Evolutionary conservation across 2,113 vertebrate species (phyloP).

Genomic region (Centrocercus urophasianus): DNA sequence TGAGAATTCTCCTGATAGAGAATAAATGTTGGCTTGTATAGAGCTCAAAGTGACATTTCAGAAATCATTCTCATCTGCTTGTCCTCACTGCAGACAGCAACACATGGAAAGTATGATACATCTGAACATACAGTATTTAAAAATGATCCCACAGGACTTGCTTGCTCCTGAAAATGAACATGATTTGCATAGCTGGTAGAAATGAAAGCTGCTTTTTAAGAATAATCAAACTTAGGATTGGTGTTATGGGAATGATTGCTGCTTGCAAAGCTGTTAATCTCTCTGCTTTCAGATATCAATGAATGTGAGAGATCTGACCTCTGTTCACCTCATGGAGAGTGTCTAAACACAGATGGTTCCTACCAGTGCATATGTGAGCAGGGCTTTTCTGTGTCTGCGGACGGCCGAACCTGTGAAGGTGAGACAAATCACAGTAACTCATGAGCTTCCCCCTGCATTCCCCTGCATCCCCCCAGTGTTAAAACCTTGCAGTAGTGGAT

Average conservation of each 20-base stretch:
- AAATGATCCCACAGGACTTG: background rate
- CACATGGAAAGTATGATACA: background rate
- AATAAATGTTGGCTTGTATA: background rate
- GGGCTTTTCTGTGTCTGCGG: slow-evolving; percentile 84
- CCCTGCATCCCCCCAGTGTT: background rate
- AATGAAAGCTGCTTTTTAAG: background rate
- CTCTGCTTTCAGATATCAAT: slow-evolving; percentile 85
- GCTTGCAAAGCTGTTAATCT: background rate
- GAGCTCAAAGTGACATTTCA: background rate
- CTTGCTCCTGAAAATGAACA: background rate
- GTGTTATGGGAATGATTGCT: background rate
- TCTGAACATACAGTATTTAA: background rate
- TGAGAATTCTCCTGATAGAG: background rate
- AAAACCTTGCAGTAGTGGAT: background rate
- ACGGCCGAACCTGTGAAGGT: slow-evolving; percentile 88
- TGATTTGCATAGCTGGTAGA: rapidly evolving
- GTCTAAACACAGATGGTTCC: slow-evolving; percentile 89
- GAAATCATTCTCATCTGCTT: background rate
- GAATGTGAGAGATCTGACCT: slow-evolving; percentile 88
- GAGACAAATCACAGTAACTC: slow-evolving; percentile 15
- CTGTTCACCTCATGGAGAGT: slow-evolving; percentile 86
- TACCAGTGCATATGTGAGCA: slow-evolving; percentile 89
- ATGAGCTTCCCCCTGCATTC: background rate
- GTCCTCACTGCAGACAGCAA: background rate
- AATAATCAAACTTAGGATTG: background rate